Percentiles rank a stretch among this genome's conserved stretches.
phyloP scores from a whole-genome alignment of 2,888 invertebrate species.

The Archips crataeganus region DNA sequence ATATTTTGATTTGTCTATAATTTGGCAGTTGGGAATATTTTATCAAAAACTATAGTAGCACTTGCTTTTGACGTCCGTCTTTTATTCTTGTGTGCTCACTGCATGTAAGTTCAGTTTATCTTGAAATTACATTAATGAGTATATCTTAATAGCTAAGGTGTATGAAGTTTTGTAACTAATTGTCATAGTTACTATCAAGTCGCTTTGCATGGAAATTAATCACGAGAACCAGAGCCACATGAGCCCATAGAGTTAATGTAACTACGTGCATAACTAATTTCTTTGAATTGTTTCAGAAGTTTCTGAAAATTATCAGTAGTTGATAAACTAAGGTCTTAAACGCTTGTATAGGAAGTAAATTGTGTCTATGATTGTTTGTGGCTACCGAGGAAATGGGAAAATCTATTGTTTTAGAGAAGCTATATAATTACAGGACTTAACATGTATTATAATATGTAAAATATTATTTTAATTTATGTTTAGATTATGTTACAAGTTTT shows the following conservation, averaged over 20 bases:
- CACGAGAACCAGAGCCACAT: background rate
- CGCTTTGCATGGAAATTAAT: background rate
- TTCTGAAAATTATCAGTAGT: background rate
- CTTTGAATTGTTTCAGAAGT: background rate
- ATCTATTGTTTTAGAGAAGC: constrained; percentile 33
- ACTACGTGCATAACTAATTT: background rate
- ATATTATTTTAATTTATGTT: constrained; percentile 74
- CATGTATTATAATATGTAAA: constrained; percentile 76
- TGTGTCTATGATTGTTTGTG: background rate
- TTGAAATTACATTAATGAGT: background rate
- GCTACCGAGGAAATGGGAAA: constrained; percentile 1
- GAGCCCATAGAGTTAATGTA: background rate
- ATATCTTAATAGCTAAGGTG: background rate
- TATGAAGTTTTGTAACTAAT: background rate
- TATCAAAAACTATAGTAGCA: background rate
- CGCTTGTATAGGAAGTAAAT: background rate
- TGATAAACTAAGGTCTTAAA: background rate
- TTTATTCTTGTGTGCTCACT: background rate
- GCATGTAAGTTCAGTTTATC: background rate
- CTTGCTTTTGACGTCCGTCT: background rate
- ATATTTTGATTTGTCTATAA: background rate
- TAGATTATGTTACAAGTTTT: constrained; percentile 66
- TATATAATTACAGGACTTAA: constrained; percentile 45
- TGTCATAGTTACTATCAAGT: background rate
- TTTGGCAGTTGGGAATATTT: background rate